Evolutionary conservation across 1,140 invertebrate genomes (phyloP), one percentile per base, ranked within the genome.

Genomic region (Muscidifurax raptorellus): DNA sequence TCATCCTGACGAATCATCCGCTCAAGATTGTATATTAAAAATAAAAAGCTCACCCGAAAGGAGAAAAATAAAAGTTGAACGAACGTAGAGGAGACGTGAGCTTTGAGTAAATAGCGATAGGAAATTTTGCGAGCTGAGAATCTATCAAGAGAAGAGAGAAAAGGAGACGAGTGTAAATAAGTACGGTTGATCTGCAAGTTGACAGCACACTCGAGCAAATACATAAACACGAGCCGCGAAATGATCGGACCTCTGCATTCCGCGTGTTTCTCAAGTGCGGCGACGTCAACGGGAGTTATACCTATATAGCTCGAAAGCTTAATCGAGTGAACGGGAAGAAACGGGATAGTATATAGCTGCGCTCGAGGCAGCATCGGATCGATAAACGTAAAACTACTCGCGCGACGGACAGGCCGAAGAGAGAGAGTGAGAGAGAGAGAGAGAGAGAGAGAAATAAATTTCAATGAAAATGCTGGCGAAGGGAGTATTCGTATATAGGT

Each of bases 241-340:
- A 69, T 67, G 78, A 69, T 80, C 78, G 78, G 64, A 28, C n/a
- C 36, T 69, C 32, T 9, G 36, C 30, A 80, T 69, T 47, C 66
- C 36, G 64, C 66, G 32, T 80, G 64, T 47, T 69, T 69, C 66
- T 80, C 32, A 47, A 81, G 80, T 72, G 40, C 80, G 52, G 25
- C 44, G 44, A 59, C 72, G 67, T 28, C 15, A 59, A 59, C 64
- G 80, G 15, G 6, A 64, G 9, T 15, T 64, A n/a, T n/a, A 64
- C 10, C 36, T 40, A 40, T 40, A 40, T 40, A 40, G 36, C 22
- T 18, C 47, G 27, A 80, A 81, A 81, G 80, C 80, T 81, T 81
- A 81, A 81, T 81, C 80, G 80, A 81, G 67, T 72, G 80, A 67
- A 72, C 44, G 67, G 13, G 10, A 81, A 72, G 80, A 72, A 81